Evolutionary conservation across 2,888 invertebrate genomes (phyloP), one percentile per base, ranked within the genome.

Genomic region (Imbricaverruca yamaguchii): DNA sequence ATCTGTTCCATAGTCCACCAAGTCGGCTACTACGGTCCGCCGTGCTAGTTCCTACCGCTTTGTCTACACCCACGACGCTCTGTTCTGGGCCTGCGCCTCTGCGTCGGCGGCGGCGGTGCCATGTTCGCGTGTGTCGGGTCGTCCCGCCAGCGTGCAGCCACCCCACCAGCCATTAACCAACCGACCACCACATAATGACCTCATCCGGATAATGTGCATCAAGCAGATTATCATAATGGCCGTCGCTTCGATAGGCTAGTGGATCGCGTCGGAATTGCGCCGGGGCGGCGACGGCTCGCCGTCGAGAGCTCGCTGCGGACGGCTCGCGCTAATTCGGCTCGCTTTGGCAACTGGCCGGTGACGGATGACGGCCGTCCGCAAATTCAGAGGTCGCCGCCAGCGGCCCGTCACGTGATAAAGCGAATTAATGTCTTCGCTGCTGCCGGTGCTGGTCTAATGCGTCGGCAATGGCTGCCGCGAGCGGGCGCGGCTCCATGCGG

Each of bases 251-350:
- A 61, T 8, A 61, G 61, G 61, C 61, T 15, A 18, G 18, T 18
- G 61, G 61, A 13, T 61, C 61, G 61, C 18, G 18, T 7, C 15
- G 61, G 61, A 61, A 39, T 39, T 61, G 7, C 61, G 61, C 12
- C 0, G 18, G 61, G 59, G 65, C 65, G 63, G 80, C 81, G 9
- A 81, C 2, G 81, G 77, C 59, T 39, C 82, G 82, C 83, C 81
- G 80, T 25, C 74, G 80, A 61, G 13, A 57, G n/a, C 57, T n/a
- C 11, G 78, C 12, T 13, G 69, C 10, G 77, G n/a, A 15, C 77
- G 21, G n/a, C 77, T 74, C 56, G n/a, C n/a, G n/a, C 80, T 39
- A 57, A 59, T 78, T 78, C 78, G 57, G 55, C 21, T 21, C 56
- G 18, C 56, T 78, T 78, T 57, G 25, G 57, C 61, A 18, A 18